These are phyloP conservation scores for Leucosticte australis DNA, from an alignment of 2,113 vertebrate genomes.

Conservation along the genomic window DNA sequence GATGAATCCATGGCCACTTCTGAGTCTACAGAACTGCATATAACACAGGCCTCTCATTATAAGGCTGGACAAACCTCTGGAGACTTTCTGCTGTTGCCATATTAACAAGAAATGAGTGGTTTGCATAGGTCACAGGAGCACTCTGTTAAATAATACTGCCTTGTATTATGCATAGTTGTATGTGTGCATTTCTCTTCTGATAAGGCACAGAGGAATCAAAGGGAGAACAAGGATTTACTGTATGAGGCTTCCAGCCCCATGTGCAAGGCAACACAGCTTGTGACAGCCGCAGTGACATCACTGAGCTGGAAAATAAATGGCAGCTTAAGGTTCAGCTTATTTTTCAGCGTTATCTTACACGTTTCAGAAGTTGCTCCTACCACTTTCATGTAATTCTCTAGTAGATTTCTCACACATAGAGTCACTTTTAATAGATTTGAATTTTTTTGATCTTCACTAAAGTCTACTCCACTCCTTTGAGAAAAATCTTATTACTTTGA, in stretches of 20 bases:
- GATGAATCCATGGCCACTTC: slow-evolving; percentile 39
- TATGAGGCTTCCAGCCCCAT: background rate
- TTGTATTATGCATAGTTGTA: background rate
- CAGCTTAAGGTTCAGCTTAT: background rate
- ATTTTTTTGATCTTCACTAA: slow-evolving; percentile 58
- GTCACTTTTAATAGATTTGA: slow-evolving; percentile 52
- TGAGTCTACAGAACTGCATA: slow-evolving; percentile 5
- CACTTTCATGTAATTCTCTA: slow-evolving; percentile 43
- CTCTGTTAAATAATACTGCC: slow-evolving; percentile 17
- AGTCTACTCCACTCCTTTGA: slow-evolving; percentile 6
- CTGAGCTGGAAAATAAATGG: background rate
- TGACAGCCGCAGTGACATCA: background rate
- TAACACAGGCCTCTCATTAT: slow-evolving; percentile 41
- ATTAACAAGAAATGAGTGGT: slow-evolving; percentile 55
- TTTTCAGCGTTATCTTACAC: background rate
- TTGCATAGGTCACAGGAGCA: background rate
- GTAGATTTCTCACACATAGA: slow-evolving; percentile 46
- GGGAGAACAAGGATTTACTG: background rate
- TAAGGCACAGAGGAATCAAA: background rate
- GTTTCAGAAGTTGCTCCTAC: background rate
- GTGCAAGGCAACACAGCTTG: background rate
- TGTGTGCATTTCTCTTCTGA: slow-evolving; percentile 22
- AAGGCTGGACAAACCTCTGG: slow-evolving; percentile 48
- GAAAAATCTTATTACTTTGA: slow-evolving; percentile 44
- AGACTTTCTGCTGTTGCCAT: slow-evolving; percentile 39